These are phyloP conservation scores for Apis cerana DNA, from an alignment of 1,140 invertebrate species.

Conservation along the genomic window DNA sequence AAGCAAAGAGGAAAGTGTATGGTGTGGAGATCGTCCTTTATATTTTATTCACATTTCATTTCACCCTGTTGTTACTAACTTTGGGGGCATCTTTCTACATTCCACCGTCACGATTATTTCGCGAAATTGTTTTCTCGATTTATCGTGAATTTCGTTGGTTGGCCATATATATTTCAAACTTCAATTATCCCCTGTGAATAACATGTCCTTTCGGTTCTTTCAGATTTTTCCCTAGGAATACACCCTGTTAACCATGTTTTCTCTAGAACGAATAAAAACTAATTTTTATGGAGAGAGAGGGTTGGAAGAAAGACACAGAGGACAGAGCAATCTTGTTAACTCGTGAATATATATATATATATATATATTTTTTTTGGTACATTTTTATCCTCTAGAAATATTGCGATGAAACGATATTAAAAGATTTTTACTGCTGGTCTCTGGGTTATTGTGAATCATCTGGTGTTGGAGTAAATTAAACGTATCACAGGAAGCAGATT, in stretches of 20 bases:
- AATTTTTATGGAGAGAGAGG: not conserved
- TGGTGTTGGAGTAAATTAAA: not conserved
- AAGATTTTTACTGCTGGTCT: not conserved
- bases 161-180: conserved; percentile 34
- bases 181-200: conserved; percentile 26
- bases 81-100: not conserved
- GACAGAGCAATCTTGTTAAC: not conserved
- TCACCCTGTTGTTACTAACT: conserved; percentile 39
- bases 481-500: not conserved
- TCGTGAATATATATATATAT: not conserved
- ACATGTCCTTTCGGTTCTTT: not conserved
- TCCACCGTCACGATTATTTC: conserved; percentile 17
- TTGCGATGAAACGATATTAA: not conserved
- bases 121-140: conserved; percentile 40
- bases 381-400: not conserved
- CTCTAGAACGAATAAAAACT: not conserved
- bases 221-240: not conserved
- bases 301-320: no score
- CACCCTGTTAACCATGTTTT: not conserved
- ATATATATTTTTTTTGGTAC: not conserved
- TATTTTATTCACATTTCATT: conserved; percentile 76
- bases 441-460: not conserved
- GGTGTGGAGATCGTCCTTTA: conserved; percentile 66
- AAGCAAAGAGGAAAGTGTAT: conserved; percentile 4
- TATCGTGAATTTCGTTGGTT: conserved; percentile 15